Evolutionary conservation across 2,113 vertebrate genomes (phyloP), one percentile per base, ranked within the genome.

Genomic region (Polyodon spathula): DNA sequence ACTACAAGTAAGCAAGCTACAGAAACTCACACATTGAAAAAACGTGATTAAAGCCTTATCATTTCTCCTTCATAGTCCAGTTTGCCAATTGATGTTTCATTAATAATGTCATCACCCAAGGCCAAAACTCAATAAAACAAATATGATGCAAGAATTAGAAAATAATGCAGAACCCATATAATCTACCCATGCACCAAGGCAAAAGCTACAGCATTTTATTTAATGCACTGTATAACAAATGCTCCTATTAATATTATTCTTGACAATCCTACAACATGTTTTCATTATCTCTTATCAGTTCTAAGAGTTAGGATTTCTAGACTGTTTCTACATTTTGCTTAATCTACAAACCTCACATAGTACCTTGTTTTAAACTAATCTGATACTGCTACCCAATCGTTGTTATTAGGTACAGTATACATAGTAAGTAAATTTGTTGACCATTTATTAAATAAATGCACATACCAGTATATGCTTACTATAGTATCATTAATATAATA

Each of bases 111-210:
- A 3, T 10, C 17, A 27, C n/a, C 6, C 4, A 4, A 27, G 53
- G 9, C 11, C 5, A 27, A 27, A 27, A 27, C 27, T 27, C 27
- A 27, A 2, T 27, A 27, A 63, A 60, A 77, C 76, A 74, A 71
- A 81, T 66, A 63, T 56, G 69, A n/a, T 73, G 76, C 63, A 72
- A 67, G 68, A 59, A 67, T 77, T 84, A 79, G 56, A 69, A 77
- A 89, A 84, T 80, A 78, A 87, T 77, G 76, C 77, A 82, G 81
- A 89, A 87, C 89, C 71, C 76, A 84, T 81, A 71, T 81, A 86
- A 86, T 84, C 82, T 90, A 94, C 82, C 77, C 93, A 97, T 97
- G 94, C 94, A 92, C 78, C 72, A 86, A 91, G 88, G 89, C 88
- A 87, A 76, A 86, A 88, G 89, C 91, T 94, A 92, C 87, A 86